These are phyloP conservation scores for Apamea sordens DNA, from an alignment of 2,888 invertebrate genomes.

Conservation along the genomic window DNA sequence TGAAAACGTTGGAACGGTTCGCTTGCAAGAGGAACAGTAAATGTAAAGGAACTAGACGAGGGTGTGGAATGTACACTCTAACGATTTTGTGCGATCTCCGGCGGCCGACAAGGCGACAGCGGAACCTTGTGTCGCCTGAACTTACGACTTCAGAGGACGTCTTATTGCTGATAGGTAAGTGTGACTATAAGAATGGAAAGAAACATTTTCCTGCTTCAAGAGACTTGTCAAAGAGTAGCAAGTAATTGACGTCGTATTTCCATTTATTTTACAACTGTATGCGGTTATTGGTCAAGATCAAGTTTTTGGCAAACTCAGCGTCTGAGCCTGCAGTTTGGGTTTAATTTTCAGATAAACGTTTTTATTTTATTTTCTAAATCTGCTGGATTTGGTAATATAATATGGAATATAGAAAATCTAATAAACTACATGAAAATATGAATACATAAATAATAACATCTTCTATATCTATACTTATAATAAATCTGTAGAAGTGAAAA, in stretches of 20 bases:
- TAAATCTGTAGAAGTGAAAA: no score
- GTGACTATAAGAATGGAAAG: conserved; percentile 3
- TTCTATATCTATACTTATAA: no score
- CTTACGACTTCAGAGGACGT: neutral
- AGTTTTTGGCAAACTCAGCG: neutral
- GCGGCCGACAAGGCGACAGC: neutral
- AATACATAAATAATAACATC: no score
- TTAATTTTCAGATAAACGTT: neutral
- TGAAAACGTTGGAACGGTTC: conserved; percentile 26
- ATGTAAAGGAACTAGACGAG: conserved; percentile 16
- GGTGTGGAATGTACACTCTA: conserved; percentile 33
- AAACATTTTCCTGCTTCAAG: conserved; percentile 28
- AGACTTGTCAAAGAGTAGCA: neutral
- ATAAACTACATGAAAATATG: no score
- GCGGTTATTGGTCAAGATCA: neutral
- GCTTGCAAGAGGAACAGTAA: conserved; percentile 17
- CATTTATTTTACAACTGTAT: neutral
- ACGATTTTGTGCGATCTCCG: conserved; percentile 10
- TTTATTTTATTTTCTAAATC: neutral
- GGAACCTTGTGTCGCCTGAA: neutral
- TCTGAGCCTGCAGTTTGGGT: neutral
- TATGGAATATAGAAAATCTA: no score
- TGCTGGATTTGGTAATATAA: no score
- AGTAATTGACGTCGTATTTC: conserved; percentile 1
- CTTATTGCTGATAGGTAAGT: neutral